Evolutionary conservation across 2,888 invertebrate species (phyloP).

Genomic region (Venusia cambrica): DNA sequence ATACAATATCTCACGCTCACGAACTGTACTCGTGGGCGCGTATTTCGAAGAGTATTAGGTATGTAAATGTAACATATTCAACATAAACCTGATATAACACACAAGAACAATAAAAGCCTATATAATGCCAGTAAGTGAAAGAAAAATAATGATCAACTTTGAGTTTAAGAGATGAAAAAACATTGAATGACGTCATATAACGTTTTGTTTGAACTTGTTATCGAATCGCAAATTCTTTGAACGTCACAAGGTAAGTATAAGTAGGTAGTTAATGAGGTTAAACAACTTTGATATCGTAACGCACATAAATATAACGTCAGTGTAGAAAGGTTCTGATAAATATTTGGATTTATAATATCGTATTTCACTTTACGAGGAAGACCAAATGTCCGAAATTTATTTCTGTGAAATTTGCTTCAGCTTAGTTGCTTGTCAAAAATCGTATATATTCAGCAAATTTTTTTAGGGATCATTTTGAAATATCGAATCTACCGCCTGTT

Average conservation of each 20-base stretch:
- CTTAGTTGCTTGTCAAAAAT: too few relatives aligned
- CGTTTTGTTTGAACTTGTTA: conserved; percentile 20
- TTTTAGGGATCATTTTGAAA: too few relatives aligned
- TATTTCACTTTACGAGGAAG: neutral
- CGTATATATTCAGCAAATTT: too few relatives aligned
- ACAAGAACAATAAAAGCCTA: conserved; percentile 8
- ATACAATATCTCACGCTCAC: too few relatives aligned
- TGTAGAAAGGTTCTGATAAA: conserved; percentile 5
- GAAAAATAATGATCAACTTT: conserved; percentile 14
- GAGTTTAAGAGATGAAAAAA: conserved; percentile 19
- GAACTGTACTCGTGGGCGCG: too few relatives aligned
- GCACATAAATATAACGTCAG: conserved; percentile 11
- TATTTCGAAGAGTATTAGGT: too few relatives aligned
- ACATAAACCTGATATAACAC: too few relatives aligned
- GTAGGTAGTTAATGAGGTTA: conserved; percentile 12
- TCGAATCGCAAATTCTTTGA: conserved; percentile 19
- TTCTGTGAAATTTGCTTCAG: conserved; percentile 4
- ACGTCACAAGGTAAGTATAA: conserved; percentile 8
- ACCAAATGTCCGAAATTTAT: conserved; percentile 5
- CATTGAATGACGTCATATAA: conserved; percentile 24
- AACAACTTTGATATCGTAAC: conserved; percentile 16
- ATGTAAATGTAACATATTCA: too few relatives aligned
- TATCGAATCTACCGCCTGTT: too few relatives aligned
- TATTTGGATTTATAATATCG: conserved; percentile 1
- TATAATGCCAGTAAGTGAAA: conserved; percentile 12